These are phyloP conservation scores for Salmo trutta DNA, from an alignment of 2,797 vertebrate genomes.

Conservation along the genomic window DNA sequence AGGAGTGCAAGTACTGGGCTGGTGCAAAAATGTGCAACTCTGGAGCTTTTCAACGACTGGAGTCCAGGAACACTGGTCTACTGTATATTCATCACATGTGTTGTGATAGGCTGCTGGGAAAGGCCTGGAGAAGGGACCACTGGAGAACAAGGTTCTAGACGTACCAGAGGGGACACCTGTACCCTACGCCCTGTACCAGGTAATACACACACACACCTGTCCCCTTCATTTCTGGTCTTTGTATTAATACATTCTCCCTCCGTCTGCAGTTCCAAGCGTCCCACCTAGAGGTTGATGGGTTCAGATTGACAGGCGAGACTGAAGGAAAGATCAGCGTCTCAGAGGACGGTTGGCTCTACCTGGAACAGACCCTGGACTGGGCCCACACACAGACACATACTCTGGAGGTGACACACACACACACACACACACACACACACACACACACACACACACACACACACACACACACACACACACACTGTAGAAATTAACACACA, in stretches of 20 bases:
- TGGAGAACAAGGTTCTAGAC: conserved; percentile 61
- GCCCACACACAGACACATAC: conserved; percentile 60
- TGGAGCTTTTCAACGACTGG: background rate
- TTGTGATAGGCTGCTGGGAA: conserved; percentile 64
- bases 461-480: too few species aligned
- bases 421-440: background rate
- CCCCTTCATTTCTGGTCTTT: background rate
- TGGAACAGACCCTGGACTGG: conserved; percentile 81
- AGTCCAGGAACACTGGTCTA: background rate
- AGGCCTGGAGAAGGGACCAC: conserved; percentile 71
- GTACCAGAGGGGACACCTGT: conserved; percentile 71
- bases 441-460: too few species aligned
- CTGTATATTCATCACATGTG: background rate
- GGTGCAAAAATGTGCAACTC: too few species aligned
- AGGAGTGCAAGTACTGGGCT: background rate
- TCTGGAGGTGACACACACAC: conserved; percentile 69
- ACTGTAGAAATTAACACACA: too few species aligned
- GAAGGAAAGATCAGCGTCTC: conserved; percentile 72
- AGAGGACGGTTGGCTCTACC: conserved; percentile 76
- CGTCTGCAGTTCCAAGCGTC: conserved; percentile 66
- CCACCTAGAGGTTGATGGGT: conserved; percentile 61
- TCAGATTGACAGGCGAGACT: conserved; percentile 79
- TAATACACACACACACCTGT: conserved; percentile 33
- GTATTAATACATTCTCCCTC: background rate
- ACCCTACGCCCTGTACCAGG: conserved; percentile 71